Percentiles rank a stretch among this genome's conserved stretches.
Evolutionary conservation across 2,888 invertebrate genomes (phyloP).

Genomic region (Saturnia japonica): DNA sequence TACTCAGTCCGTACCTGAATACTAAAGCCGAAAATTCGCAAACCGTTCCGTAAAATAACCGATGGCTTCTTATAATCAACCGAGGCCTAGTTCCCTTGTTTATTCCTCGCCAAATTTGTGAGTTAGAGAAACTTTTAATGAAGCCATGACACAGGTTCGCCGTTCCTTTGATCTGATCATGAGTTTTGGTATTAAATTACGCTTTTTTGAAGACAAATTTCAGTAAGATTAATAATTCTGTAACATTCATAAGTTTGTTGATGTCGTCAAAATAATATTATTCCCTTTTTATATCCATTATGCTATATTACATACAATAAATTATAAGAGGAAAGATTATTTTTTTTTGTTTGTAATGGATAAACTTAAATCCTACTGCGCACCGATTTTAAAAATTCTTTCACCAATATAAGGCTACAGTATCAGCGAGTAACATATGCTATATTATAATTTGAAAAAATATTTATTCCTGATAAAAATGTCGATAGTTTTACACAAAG

Average conservation of each 20-base stretch:
- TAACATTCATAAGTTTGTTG: background rate
- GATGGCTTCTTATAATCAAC: constrained; percentile 7
- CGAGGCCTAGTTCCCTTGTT: constrained; percentile 10
- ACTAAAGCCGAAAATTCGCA: background rate
- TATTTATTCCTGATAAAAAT: too few species aligned
- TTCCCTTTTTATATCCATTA: background rate
- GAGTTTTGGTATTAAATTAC: background rate
- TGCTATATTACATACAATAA: background rate
- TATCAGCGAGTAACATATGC: too few species aligned
- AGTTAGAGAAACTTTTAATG: constrained; percentile 11
- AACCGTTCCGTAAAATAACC: constrained; percentile 9
- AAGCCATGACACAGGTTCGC: constrained; percentile 7
- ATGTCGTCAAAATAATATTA: background rate
- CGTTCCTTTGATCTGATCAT: constrained; percentile 6
- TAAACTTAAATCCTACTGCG: too few species aligned
- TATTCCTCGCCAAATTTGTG: constrained; percentile 5
- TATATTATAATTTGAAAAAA: too few species aligned
- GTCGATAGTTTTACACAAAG: too few species aligned
- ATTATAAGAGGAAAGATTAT: too few species aligned
- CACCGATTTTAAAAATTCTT: too few species aligned
- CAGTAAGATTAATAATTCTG: background rate
- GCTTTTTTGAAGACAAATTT: background rate
- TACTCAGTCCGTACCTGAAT: background rate
- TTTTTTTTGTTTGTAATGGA: too few species aligned
- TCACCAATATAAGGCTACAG: too few species aligned